These are phyloP conservation scores for Gallinago nigripennis DNA, from an alignment of 2,797 vertebrate genomes.

Conservation along the genomic window DNA sequence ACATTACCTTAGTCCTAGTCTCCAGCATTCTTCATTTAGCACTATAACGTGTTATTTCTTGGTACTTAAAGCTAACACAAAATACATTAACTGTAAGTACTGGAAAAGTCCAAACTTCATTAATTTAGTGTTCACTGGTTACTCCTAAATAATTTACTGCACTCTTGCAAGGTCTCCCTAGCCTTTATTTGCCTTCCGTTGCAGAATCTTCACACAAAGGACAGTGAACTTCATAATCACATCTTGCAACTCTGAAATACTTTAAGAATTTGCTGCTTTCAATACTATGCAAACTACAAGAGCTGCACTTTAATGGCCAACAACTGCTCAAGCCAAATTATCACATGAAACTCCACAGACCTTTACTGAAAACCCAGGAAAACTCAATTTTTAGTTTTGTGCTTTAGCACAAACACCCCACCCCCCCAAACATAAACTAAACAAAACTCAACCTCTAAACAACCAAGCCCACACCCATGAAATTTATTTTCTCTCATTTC, in stretches of 20 bases:
- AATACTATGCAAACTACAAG: not conserved
- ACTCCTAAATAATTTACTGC: not conserved
- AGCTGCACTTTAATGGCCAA: not conserved
- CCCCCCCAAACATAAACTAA: not conserved
- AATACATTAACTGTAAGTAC: not conserved
- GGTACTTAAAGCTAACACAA: not conserved
- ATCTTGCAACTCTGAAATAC: not conserved
- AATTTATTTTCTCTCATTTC: not conserved
- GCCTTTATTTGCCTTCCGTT: not conserved
- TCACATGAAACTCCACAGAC: not conserved
- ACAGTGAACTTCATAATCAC: not conserved
- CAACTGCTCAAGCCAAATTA: not conserved
- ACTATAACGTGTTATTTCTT: not conserved
- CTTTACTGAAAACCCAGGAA: not conserved
- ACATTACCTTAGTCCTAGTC: not conserved
- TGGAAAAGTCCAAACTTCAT: not conserved
- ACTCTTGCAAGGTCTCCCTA: not conserved
- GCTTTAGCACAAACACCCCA: not conserved
- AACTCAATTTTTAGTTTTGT: not conserved
- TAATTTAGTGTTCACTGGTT: not conserved
- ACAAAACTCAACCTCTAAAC: not conserved
- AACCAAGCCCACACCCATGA: not conserved
- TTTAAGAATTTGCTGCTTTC: not conserved
- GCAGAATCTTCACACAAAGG: not conserved
- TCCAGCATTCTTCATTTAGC: not conserved